phyloP scores from a whole-genome alignment of 2,888 invertebrate species.

The Tupiocoris notatus region DNA sequence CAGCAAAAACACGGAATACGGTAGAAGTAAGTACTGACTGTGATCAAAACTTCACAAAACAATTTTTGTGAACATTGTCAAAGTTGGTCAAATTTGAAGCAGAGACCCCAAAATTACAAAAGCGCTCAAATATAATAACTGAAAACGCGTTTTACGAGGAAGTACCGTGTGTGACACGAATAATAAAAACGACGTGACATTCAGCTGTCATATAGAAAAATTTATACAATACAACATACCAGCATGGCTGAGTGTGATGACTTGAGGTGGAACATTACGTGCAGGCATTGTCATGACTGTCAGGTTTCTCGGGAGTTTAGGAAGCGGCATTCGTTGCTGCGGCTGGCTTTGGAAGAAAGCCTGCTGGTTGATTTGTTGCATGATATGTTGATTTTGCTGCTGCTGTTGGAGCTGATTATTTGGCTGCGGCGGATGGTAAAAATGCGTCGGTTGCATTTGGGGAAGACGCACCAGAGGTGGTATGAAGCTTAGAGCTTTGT shows the following conservation, averaged over 20 bases:
- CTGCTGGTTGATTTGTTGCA: neutral
- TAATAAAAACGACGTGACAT: no score
- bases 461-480: constrained; percentile 24
- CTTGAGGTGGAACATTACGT: constrained; percentile 38
- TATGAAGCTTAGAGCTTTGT: constrained; percentile 3
- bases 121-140: no score
- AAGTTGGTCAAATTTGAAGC: no score
- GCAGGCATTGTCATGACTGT: constrained; percentile 71
- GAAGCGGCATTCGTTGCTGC: constrained; percentile 41
- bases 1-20: no score
- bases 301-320: constrained; percentile 66
- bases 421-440: constrained; percentile 15
- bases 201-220: no score
- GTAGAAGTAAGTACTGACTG: no score
- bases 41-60: no score
- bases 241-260: constrained; percentile 30
- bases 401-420: constrained; percentile 9
- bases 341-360: constrained; percentile 7
- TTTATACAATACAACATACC: no score
- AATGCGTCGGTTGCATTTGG: constrained; percentile 21
- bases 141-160: no score
- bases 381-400: constrained; percentile 16
- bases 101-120: no score
- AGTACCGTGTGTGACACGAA: no score
- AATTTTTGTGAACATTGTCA: no score